Evolutionary conservation across 2,113 vertebrate species (phyloP).

Genomic region (Anas platyrhynchos): DNA sequence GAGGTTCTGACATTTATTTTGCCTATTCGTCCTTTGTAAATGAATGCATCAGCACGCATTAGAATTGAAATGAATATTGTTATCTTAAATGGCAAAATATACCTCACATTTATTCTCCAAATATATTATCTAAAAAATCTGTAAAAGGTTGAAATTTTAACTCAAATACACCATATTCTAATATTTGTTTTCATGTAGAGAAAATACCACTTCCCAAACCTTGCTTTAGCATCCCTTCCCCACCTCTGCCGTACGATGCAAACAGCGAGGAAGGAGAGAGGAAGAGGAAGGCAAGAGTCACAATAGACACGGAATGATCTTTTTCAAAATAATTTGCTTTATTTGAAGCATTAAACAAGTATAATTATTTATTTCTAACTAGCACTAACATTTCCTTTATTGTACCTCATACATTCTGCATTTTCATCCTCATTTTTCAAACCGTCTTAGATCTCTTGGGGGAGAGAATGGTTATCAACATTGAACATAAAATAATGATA

Average conservation of each 20-base stretch:
- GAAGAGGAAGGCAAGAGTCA: neutral
- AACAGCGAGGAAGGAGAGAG: neutral
- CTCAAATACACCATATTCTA: neutral
- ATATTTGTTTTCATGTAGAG: neutral
- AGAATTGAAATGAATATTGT: neutral
- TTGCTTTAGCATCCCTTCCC: neutral
- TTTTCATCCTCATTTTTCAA: neutral
- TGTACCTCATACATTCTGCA: neutral
- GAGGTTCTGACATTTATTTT: neutral
- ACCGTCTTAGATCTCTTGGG: neutral
- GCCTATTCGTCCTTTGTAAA: neutral
- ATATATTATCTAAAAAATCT: neutral
- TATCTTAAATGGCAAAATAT: neutral
- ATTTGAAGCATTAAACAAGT: neutral
- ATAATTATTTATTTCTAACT: neutral
- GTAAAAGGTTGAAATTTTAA: neutral
- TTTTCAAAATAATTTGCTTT: neutral
- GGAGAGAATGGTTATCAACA: neutral
- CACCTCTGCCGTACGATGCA: neutral
- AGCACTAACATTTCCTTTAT: neutral
- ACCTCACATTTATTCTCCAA: neutral
- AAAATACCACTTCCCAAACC: neutral
- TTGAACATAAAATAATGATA: neutral
- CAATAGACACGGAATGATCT: neutral
- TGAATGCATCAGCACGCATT: neutral